These are phyloP conservation scores for Escarpia spicata DNA, from an alignment of 2,888 invertebrate species.

Conservation along the genomic window DNA sequence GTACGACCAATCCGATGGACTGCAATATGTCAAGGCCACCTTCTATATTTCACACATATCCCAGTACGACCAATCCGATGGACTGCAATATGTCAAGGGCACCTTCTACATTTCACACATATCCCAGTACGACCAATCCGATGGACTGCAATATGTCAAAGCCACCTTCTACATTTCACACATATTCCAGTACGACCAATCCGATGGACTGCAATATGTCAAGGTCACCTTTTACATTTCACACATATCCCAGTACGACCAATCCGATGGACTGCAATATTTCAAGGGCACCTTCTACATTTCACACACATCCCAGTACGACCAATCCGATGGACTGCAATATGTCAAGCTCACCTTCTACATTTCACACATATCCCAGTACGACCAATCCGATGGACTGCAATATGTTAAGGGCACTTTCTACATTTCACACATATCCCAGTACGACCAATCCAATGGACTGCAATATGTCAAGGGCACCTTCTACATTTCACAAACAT, in stretches of 20 bases:
- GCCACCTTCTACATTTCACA: not conserved
- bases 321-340: constrained; percentile 74
- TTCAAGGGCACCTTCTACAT: not conserved
- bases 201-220: constrained; percentile 73
- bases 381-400: constrained; percentile 74
- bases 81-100: constrained; percentile 70
- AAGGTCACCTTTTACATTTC: constrained; percentile 63
- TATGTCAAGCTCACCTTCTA: constrained; percentile 19
- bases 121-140: constrained; percentile 72
- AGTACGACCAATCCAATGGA: constrained; percentile 71
- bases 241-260: constrained; percentile 77
- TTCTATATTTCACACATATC: constrained; percentile 77
- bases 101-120: constrained; percentile 73
- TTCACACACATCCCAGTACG: constrained; percentile 57
- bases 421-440: constrained; percentile 78
- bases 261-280: constrained; percentile 74
- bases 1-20: constrained; percentile 74
- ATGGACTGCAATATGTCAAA: constrained; percentile 73
- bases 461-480: constrained; percentile 67
- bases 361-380: constrained; percentile 79
- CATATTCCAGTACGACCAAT: constrained; percentile 65
- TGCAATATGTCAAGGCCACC: constrained; percentile 55
- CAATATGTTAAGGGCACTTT: constrained; percentile 38
- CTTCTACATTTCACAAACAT: not conserved
- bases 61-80: constrained; percentile 70